phyloP scores from a whole-genome alignment of 2,888 invertebrate genomes.

The Drosophila phalerata region DNA sequence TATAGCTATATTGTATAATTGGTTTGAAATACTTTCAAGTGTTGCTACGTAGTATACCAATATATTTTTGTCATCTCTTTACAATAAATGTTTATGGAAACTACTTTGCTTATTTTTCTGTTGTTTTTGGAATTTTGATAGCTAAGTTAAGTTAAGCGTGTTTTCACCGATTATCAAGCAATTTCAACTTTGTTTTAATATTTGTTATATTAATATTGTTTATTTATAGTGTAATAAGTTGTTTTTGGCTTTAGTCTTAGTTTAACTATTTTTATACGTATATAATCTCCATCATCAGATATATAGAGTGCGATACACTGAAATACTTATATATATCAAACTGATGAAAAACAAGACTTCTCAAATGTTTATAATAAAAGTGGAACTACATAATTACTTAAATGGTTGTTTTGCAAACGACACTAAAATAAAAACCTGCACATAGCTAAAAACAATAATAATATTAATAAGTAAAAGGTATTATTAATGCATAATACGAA shows the following conservation, averaged over 20 bases:
- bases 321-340: constrained; percentile 21
- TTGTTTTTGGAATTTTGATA: constrained; percentile 33
- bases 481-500: constrained; percentile 51
- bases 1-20: constrained; percentile 69
- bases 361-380: constrained; percentile 31
- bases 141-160: constrained; percentile 63
- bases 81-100: constrained; percentile 25
- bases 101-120: constrained; percentile 11
- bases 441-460: constrained; percentile 27
- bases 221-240: constrained; percentile 56
- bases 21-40: constrained; percentile 73
- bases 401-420: constrained; percentile 75
- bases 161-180: constrained; percentile 76
- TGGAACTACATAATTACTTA: constrained; percentile 48
- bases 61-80: constrained; percentile 46
- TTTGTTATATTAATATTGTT: constrained; percentile 36
- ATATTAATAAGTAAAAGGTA: constrained; percentile 18
- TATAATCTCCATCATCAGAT: constrained; percentile 40
- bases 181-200: constrained; percentile 68
- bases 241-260: constrained; percentile 78
- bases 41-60: constrained; percentile 49
- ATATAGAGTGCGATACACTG: constrained; percentile 31
- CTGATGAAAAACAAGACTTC: constrained; percentile 28
- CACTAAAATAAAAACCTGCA: constrained; percentile 65
- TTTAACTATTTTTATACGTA: constrained; percentile 68